Evolutionary conservation across 53 echinoderm and acorn worm species (phyloP).

Genomic region (Patiria pectinifera): DNA sequence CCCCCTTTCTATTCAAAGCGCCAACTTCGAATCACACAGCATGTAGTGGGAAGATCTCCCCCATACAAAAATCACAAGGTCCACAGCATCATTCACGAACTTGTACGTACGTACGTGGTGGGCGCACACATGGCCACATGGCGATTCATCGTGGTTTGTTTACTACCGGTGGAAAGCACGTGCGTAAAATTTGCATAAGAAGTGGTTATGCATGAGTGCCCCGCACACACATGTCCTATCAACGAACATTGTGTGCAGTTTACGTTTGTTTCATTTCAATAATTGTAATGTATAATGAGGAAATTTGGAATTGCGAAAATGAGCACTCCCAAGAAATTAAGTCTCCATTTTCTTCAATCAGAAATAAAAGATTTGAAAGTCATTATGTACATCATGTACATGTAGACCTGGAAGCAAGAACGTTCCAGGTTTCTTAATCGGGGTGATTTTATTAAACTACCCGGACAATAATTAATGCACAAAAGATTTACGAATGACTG

Average conservation of each 20-base stretch:
- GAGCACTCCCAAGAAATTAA: not conserved
- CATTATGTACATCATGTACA: not conserved
- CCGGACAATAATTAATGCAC: too few species aligned
- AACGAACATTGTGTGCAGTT: not conserved
- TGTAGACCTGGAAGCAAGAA: not conserved
- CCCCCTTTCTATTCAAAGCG: not conserved
- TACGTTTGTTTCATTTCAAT: not conserved
- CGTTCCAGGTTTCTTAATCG: too few species aligned
- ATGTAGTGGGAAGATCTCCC: not conserved
- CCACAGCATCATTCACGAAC: slow-evolving; percentile 28
- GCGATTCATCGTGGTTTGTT: slow-evolving; percentile 49
- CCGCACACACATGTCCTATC: not conserved
- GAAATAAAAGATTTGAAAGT: not conserved
- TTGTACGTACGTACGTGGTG: not conserved
- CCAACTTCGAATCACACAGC: slow-evolving; percentile 13
- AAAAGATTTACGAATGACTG: too few species aligned
- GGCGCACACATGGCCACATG: not conserved
- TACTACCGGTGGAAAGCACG: slow-evolving; percentile 45
- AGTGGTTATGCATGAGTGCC: slow-evolving; percentile 66
- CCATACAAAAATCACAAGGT: slow-evolving; percentile 24
- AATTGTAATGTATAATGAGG: too few species aligned
- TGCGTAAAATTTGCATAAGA: slow-evolving; percentile 62
- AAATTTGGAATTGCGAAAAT: too few species aligned
- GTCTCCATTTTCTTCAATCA: not conserved
- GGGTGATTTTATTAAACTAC: too few species aligned